Percentiles rank a stretch among this genome's conserved stretches.
Conservation (phyloP, 2,888 invertebrate species). For the Pteria penguin region DNA sequence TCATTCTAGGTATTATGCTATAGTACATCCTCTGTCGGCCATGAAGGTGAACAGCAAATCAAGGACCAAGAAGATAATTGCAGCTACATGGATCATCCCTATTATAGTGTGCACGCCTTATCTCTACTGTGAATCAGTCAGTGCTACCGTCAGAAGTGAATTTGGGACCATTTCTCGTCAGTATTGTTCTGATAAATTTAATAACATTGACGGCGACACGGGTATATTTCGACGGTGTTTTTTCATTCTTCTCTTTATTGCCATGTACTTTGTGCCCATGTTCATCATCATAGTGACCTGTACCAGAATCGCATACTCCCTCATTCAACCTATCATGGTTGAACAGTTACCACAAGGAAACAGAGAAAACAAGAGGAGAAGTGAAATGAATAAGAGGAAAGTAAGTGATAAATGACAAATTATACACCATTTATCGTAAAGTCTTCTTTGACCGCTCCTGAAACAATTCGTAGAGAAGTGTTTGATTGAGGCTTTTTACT, state of each 20-base stretch:
- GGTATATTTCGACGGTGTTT: constrained; percentile 75
- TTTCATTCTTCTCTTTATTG: constrained; percentile 79
- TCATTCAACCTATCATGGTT: constrained; percentile 68
- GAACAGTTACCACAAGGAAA: constrained; percentile 53
- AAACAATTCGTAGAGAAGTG: too few species aligned
- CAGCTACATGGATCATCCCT: constrained; percentile 79
- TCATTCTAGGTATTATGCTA: constrained; percentile 80
- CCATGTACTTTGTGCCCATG: constrained; percentile 79
- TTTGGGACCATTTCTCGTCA: constrained; percentile 78
- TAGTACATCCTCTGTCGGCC: constrained; percentile 80
- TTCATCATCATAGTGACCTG: constrained; percentile 76
- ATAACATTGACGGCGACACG: constrained; percentile 72
- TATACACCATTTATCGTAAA: neutral
- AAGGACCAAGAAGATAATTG: constrained; percentile 78
- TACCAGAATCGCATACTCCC: constrained; percentile 66
- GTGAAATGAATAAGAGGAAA: constrained; percentile 77
- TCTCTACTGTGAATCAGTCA: constrained; percentile 62
- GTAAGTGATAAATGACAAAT: constrained; percentile 57
- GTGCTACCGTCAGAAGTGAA: constrained; percentile 75
- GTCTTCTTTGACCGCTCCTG: too few species aligned
- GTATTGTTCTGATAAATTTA: constrained; percentile 79
- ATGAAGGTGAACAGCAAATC: constrained; percentile 77
- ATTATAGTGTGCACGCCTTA: constrained; percentile 65
- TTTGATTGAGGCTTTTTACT: too few species aligned
- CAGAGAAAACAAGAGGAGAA: constrained; percentile 58